These are phyloP conservation scores for Epinephelus fuscoguttatus DNA, from an alignment of 2,113 vertebrate genomes.

Conservation along the genomic window DNA sequence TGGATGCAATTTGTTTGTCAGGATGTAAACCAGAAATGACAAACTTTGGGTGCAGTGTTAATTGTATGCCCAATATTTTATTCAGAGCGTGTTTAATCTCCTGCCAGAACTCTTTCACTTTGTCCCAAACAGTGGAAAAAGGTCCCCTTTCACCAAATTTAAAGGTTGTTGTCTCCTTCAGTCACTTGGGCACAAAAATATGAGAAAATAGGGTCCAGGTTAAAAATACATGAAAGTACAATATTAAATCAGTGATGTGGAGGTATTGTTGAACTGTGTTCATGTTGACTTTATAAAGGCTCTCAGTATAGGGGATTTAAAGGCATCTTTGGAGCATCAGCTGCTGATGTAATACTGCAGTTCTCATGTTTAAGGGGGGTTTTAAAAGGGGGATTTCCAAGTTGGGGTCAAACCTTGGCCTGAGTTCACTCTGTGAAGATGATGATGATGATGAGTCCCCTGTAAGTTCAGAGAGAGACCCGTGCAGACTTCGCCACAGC, in stretches of 20 bases:
- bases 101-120: too few species aligned
- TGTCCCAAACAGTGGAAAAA: too few species aligned
- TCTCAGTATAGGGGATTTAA: background rate
- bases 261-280: background rate
- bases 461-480: background rate
- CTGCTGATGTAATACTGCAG: background rate
- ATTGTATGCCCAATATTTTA: too few species aligned
- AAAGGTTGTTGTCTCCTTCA: too few species aligned
- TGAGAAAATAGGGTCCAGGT: too few species aligned
- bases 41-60: too few species aligned
- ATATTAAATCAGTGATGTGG: background rate
- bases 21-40: too few species aligned
- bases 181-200: too few species aligned
- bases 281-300: background rate
- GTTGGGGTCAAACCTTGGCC: background rate
- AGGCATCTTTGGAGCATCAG: background rate
- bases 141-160: too few species aligned
- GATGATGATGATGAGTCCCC: background rate
- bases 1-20: too few species aligned
- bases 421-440: background rate
- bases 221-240: background rate
- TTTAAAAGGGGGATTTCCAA: background rate
- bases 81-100: too few species aligned
- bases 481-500: constrained; percentile 1
- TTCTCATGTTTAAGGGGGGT: background rate